phyloP scores from a whole-genome alignment of 2,797 vertebrate species.

The Peromyscus melanophrys region DNA sequence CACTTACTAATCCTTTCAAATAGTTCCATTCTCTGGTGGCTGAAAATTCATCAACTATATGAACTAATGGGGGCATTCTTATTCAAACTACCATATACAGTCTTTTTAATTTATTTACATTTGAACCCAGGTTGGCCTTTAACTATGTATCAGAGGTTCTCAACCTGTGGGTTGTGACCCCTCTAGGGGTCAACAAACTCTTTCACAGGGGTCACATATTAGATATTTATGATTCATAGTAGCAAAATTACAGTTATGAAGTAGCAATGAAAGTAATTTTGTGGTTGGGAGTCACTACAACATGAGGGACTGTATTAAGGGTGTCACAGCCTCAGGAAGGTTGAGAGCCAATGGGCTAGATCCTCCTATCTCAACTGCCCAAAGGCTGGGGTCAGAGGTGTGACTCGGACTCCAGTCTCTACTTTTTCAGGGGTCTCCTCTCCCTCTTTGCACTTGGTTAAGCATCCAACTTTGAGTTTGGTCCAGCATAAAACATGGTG shows the following conservation, averaged over 20 bases:
- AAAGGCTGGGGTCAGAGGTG: background rate
- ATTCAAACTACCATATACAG: background rate
- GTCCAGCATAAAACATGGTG: slow-evolving; percentile 30
- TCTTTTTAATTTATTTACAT: background rate
- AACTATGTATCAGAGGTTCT: background rate
- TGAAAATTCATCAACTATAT: background rate
- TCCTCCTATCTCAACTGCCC: background rate
- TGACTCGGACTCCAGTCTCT: background rate
- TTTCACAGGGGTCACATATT: background rate
- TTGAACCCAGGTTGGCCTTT: background rate
- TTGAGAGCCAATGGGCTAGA: background rate
- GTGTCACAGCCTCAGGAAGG: no score
- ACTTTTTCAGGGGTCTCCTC: background rate
- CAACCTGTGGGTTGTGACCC: background rate
- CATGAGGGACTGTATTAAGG: background rate
- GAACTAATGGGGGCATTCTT: background rate
- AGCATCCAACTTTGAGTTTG: slow-evolving; percentile 31
- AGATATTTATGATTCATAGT: background rate
- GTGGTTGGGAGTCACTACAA: background rate
- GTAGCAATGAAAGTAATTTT: background rate
- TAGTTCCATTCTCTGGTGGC: background rate
- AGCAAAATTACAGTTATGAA: background rate
- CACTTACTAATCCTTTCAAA: background rate
- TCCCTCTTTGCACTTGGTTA: slow-evolving; percentile 12
- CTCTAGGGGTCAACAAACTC: background rate